A percentile compares a stretch with the other conserved stretches of the same genome.
These are phyloP conservation scores for Characodon lateralis DNA, from an alignment of 2,797 vertebrate genomes.

Conservation along the genomic window DNA sequence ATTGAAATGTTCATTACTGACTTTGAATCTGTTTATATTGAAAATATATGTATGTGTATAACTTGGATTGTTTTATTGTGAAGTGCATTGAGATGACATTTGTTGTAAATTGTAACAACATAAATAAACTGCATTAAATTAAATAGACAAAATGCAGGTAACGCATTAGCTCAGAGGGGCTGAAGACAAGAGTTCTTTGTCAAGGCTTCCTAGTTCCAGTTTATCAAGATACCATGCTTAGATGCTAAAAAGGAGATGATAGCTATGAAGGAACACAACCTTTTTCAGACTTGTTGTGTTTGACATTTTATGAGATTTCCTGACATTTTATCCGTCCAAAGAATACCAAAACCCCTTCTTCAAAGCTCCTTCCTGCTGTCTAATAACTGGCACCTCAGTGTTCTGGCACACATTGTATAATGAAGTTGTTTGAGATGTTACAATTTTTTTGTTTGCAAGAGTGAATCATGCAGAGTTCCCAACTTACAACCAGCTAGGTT, in stretches of 20 bases:
- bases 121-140: neutral
- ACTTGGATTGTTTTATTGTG: neutral
- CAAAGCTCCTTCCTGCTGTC: slow-evolving; percentile 45
- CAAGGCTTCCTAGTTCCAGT: neutral
- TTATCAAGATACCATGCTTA: slow-evolving; percentile 6
- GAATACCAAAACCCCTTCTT: slow-evolving; percentile 44
- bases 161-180: neutral
- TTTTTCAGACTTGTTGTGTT: slow-evolving; percentile 13
- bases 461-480: slow-evolving; percentile 21
- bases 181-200: neutral
- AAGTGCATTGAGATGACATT: neutral
- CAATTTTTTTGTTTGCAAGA: slow-evolving; percentile 17
- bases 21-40: neutral
- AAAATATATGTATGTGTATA: neutral
- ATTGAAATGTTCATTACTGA: neutral
- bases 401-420: slow-evolving; percentile 42
- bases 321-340: slow-evolving; percentile 15
- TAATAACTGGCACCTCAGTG: slow-evolving; percentile 33
- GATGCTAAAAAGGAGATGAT: neutral
- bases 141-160: neutral
- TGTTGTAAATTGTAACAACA: neutral
- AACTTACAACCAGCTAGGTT: slow-evolving; percentile 38
- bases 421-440: slow-evolving; percentile 53
- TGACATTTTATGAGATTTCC: slow-evolving; percentile 51
- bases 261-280: slow-evolving; percentile 1